Evolutionary conservation across 2,113 vertebrate genomes (phyloP).

Genomic region (Parotia lawesii): DNA sequence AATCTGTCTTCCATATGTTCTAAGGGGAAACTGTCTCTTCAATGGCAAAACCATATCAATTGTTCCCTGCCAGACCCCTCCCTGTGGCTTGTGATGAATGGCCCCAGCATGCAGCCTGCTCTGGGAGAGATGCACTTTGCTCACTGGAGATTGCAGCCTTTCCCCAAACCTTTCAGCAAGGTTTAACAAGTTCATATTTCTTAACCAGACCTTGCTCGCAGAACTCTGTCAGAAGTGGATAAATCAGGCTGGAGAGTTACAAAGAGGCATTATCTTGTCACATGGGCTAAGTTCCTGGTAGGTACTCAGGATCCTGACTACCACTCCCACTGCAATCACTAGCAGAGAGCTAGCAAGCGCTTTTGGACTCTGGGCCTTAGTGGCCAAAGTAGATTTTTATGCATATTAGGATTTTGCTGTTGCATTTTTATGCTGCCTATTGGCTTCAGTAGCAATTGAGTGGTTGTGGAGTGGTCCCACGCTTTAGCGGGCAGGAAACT

Average conservation of each 20-base stretch:
- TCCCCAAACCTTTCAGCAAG: conserved; percentile 59
- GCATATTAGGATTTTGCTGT: neutral
- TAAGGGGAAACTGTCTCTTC: conserved; percentile 50
- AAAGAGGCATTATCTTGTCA: conserved; percentile 42
- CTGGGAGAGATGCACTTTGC: conserved; percentile 1
- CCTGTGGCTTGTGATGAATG: conserved; percentile 41
- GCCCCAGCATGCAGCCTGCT: conserved; percentile 50
- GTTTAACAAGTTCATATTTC: conserved; percentile 67
- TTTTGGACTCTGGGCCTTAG: neutral
- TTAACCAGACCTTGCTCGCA: neutral
- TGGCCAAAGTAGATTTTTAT: neutral
- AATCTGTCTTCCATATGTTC: conserved; percentile 66
- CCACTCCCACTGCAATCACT: neutral
- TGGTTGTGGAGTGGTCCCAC: neutral
- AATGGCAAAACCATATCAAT: conserved; percentile 40
- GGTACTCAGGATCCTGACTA: neutral
- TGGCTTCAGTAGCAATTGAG: neutral
- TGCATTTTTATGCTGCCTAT: neutral
- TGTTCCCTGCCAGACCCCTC: conserved; percentile 39
- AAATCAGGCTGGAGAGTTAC: conserved; percentile 39
- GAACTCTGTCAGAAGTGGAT: conserved; percentile 33
- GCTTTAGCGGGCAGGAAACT: neutral
- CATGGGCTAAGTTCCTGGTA: neutral
- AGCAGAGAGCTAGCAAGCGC: neutral
- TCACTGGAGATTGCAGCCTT: conserved; percentile 34